These are phyloP conservation scores for Drosophila yakuba DNA, from an alignment of 1,140 invertebrate genomes.

Conservation along the genomic window DNA sequence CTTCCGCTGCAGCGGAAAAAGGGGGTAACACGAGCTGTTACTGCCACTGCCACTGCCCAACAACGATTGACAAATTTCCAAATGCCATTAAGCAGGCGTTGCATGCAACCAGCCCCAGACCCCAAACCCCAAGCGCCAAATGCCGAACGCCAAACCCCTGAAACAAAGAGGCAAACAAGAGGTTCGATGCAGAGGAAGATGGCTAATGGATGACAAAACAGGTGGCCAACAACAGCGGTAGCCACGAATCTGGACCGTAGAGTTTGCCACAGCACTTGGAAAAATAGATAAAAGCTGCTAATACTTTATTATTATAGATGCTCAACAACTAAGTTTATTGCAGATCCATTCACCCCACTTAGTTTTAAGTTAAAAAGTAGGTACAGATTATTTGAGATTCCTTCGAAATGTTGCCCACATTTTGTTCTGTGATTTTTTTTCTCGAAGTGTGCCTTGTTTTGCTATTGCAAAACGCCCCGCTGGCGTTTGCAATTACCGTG, in stretches of 20 bases:
- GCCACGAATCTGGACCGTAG: constrained; percentile 21
- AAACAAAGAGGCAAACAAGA: constrained; percentile 7
- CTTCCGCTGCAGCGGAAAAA: constrained; percentile 58
- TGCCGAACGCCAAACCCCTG: constrained; percentile 1
- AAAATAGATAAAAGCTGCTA: not conserved
- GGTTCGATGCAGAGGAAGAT: constrained; percentile 23
- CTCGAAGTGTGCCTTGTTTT: constrained; percentile 4
- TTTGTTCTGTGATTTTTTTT: not conserved
- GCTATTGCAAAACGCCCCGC: constrained; percentile 43
- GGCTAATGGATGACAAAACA: constrained; percentile 65
- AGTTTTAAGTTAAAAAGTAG: too few species aligned
- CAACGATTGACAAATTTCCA: constrained; percentile 80
- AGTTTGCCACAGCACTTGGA: not conserved
- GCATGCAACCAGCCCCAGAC: constrained; percentile 60
- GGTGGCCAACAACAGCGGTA: constrained; percentile 48
- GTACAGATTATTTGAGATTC: too few species aligned
- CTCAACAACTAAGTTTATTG: too few species aligned
- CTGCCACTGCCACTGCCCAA: constrained; percentile 46
- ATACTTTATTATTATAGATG: too few species aligned
- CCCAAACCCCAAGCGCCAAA: constrained; percentile 4
- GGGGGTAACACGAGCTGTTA: constrained; percentile 10
- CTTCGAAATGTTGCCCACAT: too few species aligned
- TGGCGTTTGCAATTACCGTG: constrained; percentile 70
- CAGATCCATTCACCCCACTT: too few species aligned
- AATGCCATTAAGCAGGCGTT: constrained; percentile 80